Percentiles rank a stretch among this genome's conserved stretches.
Conservation (phyloP, 2,888 invertebrate genomes). For the Cremastinae sp. region DNA sequence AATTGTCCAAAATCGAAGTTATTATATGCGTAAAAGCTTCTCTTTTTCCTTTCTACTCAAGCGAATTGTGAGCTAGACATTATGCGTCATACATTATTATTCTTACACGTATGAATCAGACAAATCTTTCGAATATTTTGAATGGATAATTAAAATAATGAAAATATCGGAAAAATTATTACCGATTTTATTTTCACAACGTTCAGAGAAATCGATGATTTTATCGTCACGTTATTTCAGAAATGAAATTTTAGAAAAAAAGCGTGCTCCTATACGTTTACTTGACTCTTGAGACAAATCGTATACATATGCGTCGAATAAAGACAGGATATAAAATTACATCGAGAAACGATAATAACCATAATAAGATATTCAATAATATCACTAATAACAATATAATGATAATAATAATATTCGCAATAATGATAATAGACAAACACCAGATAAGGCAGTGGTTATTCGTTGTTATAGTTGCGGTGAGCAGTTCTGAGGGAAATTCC, state of each 20-base stretch:
- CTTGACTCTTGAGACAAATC: constrained; percentile 36
- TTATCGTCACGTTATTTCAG: constrained; percentile 1
- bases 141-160: too few species aligned
- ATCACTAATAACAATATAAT: constrained; percentile 67
- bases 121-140: too few species aligned
- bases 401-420: constrained; percentile 58
- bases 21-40: constrained; percentile 48
- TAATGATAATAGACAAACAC: constrained; percentile 79
- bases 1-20: constrained; percentile 37
- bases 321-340: constrained; percentile 38
- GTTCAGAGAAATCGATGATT: constrained; percentile 8
- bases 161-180: too few species aligned
- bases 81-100: constrained; percentile 27
- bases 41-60: constrained; percentile 46
- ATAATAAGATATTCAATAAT: too few species aligned
- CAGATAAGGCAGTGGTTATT: constrained; percentile 80
- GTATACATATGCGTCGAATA: constrained; percentile 36
- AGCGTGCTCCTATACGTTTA: constrained; percentile 53
- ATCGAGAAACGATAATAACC: constrained; percentile 57
- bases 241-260: constrained; percentile 25
- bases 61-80: constrained; percentile 49
- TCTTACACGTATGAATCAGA: neutral
- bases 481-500: constrained; percentile 80
- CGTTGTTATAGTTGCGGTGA: constrained; percentile 81
- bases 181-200: too few species aligned